A percentile compares a stretch with the other conserved stretches of the same genome.
Conservation (phyloP, 37 sponge, comb jelly and placozoan species). For the Ianthella basta region DNA sequence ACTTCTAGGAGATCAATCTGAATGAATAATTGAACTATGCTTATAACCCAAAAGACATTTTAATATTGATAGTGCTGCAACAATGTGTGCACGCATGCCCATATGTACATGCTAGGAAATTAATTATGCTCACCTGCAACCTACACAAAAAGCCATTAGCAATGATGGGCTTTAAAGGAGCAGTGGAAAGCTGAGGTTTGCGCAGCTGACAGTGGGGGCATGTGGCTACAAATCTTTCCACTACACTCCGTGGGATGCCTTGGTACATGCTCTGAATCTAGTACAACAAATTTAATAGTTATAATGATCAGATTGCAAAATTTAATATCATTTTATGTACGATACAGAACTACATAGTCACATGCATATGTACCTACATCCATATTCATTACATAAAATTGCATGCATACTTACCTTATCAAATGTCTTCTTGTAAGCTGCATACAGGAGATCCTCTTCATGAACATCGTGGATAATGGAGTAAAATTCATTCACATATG, state of each 20-base stretch:
- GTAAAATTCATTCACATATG: conserved; percentile 33
- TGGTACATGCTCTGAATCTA: conserved; percentile 2
- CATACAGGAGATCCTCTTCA: conserved; percentile 18
- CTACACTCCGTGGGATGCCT: neutral
- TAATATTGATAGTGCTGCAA: neutral
- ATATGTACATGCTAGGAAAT: neutral
- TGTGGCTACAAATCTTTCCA: neutral
- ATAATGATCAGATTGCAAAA: neutral
- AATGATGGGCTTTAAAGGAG: conserved; percentile 7
- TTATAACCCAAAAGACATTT: no score
- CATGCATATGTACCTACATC: neutral
- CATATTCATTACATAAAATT: neutral
- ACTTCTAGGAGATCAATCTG: no score
- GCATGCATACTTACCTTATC: conserved; percentile 20
- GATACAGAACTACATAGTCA: neutral
- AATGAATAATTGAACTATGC: neutral
- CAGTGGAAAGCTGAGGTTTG: neutral
- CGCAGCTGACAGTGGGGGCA: neutral
- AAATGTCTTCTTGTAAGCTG: conserved; percentile 39
- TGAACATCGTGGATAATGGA: neutral
- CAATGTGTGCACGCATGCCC: neutral
- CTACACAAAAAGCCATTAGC: conserved; percentile 17
- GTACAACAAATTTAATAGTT: neutral
- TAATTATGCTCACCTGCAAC: neutral
- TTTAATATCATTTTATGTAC: neutral